Evolutionary conservation across 2,888 invertebrate species (phyloP), one percentile per base, ranked within the genome.

Genomic region (Dendrolimus houi): DNA sequence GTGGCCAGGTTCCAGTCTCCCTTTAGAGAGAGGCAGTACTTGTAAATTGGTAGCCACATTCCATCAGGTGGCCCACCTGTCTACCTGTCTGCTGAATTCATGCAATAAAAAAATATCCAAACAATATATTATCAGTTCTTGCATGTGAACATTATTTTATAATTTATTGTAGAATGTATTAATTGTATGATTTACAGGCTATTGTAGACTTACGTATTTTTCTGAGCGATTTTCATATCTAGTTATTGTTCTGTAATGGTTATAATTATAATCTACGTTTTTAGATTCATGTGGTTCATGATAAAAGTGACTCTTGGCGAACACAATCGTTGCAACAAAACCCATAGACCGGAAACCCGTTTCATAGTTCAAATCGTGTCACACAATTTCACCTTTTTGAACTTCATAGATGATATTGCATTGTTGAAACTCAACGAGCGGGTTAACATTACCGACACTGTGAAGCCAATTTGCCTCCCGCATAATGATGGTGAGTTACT

Each of bases 211-310:
- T 29, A 29, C 29, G 29, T 29, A 29, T 29, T 29, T 29, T 29
- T 29, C 6, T 29, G 6, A 29, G 6, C 29, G 29, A 29, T 29
- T 29, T 29, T 29, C 29, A 29, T 29, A 6, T 0, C 29, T 29
- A 29, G 29, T 29, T 29, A 29, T 29, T 29, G 3, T 29, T 29
- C 29, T 29, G 29, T 29, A 29, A 29, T 29, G 29, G 6, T 29
- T 29, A 29, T 29, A 29, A 29, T 3, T 29, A 29, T 29, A 6
- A 29, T 29, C 29, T 29, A 6, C 29, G 29, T 56, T 68, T 91
- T 59, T 86, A 96, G 96, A 60, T 95, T 96, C 75, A 95, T 96
- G 95, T 96, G 96, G 96, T 96, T 96, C 83, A 95, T 97, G 95
- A 95, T 97, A 74, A 95, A 95, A 84, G 95, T 96, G 59, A 95